Evolutionary conservation across 2,888 invertebrate genomes (phyloP), one percentile per base, ranked within the genome.

Genomic region (Poecilus cupreus): DNA sequence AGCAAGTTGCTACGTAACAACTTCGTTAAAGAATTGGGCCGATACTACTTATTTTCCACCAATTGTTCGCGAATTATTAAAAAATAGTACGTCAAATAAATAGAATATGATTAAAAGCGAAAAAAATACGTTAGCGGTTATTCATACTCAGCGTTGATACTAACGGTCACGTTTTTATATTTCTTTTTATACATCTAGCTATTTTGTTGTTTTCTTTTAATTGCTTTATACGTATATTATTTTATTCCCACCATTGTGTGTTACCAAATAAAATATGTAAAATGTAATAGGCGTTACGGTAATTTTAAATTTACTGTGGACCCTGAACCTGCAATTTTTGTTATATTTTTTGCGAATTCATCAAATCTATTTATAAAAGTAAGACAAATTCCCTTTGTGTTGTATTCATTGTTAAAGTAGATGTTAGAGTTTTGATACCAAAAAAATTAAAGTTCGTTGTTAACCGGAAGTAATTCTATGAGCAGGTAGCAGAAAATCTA

Each of bases 401-500:
- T 70, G 16, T 11, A 39, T 70, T 39, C 43, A 32, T 60, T 60
- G 22, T 8, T 26, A 13, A 57, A 18, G n/a, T 32, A 32, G 32
- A 32, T 32, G 32, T 32, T 8, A 32, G 32, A 32, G 32, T 32
- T 18, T 18, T 13, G 18, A 51, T 13, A 18, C 20, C 8, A n/a
- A 13, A 68, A 68, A 68, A 51, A 13, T 1, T 20, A 24, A 26
- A 72, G 20, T 46, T 72, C 43, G 43, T 46, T 72, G 43, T 26
- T 22, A 46, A 72, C 72, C 72, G 72, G 72, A 72, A 46, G 72
- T 46, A 72, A 46, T 72, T 72, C 43, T 43, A 5, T 10, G 24
- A 11, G 43, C 72, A 72, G 10, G 46, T 20, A 72, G 72, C 72
- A 72, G 72, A 72, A 72, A 72, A 72, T 72, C 24, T 72, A 72